Evolutionary conservation across 2,797 vertebrate species (phyloP).

Genomic region (Gallirallus australis): DNA sequence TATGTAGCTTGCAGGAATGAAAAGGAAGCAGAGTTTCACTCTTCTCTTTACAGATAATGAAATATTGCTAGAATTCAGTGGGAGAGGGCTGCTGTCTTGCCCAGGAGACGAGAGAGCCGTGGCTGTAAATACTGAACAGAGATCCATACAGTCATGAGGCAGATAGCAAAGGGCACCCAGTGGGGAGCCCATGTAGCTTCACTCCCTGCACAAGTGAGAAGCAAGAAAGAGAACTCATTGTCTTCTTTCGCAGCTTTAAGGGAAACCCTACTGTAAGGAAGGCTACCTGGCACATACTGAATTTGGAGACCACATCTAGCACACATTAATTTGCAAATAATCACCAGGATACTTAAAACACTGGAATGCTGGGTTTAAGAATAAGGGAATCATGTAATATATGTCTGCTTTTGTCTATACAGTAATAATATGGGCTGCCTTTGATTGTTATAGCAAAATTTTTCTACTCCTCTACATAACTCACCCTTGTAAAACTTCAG

Average conservation of each 20-base stretch:
- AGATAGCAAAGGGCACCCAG: background rate
- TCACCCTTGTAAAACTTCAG: background rate
- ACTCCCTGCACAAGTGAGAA: background rate
- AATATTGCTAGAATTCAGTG: background rate
- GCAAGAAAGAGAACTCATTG: background rate
- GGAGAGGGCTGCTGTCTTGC: background rate
- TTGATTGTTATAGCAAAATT: background rate
- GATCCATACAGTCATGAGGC: background rate
- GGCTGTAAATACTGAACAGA: background rate
- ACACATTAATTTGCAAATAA: background rate
- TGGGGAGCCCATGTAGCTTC: background rate
- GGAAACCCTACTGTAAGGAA: background rate
- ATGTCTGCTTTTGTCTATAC: background rate
- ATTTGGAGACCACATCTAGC: background rate
- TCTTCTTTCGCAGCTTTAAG: background rate
- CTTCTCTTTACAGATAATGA: background rate
- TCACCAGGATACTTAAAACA: background rate
- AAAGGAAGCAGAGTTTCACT: background rate
- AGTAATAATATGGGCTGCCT: background rate
- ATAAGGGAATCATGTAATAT: background rate
- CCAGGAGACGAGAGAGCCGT: background rate
- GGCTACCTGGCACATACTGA: background rate
- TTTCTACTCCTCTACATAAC: background rate
- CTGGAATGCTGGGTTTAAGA: background rate
- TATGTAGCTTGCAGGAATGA: background rate